Evolutionary conservation across 1,140 invertebrate species (phyloP), one percentile per base, ranked within the genome.

Genomic region (Oedothorax gibbosus): DNA sequence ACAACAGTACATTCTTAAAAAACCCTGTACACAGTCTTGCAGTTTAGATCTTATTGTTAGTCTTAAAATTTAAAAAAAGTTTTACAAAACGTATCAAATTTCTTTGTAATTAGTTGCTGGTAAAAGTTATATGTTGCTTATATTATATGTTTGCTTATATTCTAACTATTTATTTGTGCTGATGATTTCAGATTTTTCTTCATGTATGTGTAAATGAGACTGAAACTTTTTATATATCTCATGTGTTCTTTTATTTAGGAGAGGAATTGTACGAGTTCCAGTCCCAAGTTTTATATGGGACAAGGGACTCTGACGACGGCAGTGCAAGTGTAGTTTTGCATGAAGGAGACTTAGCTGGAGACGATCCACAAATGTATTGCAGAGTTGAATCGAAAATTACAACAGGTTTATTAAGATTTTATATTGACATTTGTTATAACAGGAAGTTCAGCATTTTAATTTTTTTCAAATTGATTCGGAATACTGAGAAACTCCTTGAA

Each of bases 231-330:
- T 68, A 12, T 68, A 21, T 21, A n/a, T 73, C 21, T n/a, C n/a
- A n/a, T n/a, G n/a, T n/a, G 10, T 73, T 18, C n/a, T 18, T 73
- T 56, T 2, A 60, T 82, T 93, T 96, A 87, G 96, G 97, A 80
- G 96, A 98, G 87, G 97, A 99, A 90, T 91, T 99, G 2, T 90
- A 98, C 62, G 97, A 98, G 88, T 99, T 99, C 89, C 97, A 98
- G 91, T 95, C 95, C 89, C 93, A 93, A 50, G 91, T 92, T 14
- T 92, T 94, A 15, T 91, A 93, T 75, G 93, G 93, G n/a, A 91
- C 85, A 85, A 82, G 87, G 85, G 87, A 88, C 72, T 86, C 86
- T 14, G 88, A 89, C 20, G 89, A 89, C 80, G 88, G 89, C 66
- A 88, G 87, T 72, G 85, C 86, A n/a, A 86, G 86, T 53, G 87